phyloP scores from a whole-genome alignment of 53 echinoderm and acorn worm species.

The Echinometra lucunter region DNA sequence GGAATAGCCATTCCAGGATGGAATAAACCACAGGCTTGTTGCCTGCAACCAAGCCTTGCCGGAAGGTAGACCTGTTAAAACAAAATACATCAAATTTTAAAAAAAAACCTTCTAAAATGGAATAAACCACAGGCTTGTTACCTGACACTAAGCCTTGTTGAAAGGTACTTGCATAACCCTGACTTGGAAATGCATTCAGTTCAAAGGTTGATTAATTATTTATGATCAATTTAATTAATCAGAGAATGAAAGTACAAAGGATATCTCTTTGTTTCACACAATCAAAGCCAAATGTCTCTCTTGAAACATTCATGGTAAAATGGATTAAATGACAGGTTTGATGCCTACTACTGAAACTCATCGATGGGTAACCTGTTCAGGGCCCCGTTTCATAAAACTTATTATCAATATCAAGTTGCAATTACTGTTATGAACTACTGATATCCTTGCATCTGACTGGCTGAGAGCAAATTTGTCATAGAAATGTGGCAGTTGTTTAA shows the following conservation, averaged over 20 bases:
- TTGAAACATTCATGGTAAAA: constrained; percentile 94
- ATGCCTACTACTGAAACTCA: constrained; percentile 87
- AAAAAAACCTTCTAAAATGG: constrained; percentile 93
- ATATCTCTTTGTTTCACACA: constrained; percentile 86
- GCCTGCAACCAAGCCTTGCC: constrained; percentile 90
- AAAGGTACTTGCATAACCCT: not conserved
- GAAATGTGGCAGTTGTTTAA: too few relatives aligned
- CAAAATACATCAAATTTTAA: not conserved
- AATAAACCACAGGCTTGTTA: constrained; percentile 92
- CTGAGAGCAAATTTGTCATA: too few relatives aligned
- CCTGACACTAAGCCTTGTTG: constrained; percentile 88
- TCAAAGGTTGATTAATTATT: not conserved
- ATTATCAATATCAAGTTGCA: not conserved
- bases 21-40: constrained; percentile 93
- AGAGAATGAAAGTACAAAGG: too few relatives aligned
- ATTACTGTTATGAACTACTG: too few relatives aligned
- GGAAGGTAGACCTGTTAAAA: constrained; percentile 84
- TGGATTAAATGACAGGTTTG: constrained; percentile 93
- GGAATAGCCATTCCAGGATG: constrained; percentile 96
- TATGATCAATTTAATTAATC: not conserved
- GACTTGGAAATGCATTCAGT: not conserved
- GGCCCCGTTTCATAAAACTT: too few relatives aligned
- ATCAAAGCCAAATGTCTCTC: constrained; percentile 85
- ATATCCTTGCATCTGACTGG: too few relatives aligned
- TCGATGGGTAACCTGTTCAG: constrained; percentile 80